Percentiles rank a stretch among this genome's conserved stretches.
phyloP scores from a whole-genome alignment of 2,797 vertebrate genomes.

The Melanotaenia pygmaea region DNA sequence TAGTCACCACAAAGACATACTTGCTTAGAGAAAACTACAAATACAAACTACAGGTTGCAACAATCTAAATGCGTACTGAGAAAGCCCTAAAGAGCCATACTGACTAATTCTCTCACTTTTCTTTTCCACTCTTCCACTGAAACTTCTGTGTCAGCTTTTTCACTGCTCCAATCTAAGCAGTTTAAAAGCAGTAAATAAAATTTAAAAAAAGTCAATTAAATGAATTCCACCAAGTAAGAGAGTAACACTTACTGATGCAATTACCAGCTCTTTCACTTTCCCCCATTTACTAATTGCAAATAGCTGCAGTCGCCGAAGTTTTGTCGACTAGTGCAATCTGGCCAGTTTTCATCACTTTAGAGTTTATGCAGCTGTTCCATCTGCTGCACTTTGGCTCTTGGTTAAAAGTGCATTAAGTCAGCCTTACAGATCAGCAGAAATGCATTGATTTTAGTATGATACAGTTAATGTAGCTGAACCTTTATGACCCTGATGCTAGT shows the following conservation, averaged over 20 bases:
- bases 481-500: no score
- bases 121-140: no score
- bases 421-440: no score
- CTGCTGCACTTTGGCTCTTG: no score
- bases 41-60: no score
- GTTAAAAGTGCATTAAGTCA: no score
- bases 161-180: not conserved
- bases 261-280: not conserved
- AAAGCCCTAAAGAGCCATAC: no score
- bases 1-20: no score
- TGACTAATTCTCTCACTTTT: not conserved
- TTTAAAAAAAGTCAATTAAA: not conserved
- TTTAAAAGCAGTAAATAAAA: conserved; percentile 16
- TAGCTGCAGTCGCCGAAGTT: conserved; percentile 28
- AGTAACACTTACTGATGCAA: not conserved
- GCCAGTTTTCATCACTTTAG: not conserved
- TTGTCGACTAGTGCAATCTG: not conserved
- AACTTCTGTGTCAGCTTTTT: not conserved
- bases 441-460: no score
- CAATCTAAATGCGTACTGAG: no score
- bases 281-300: conserved; percentile 33
- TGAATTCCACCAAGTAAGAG: not conserved
- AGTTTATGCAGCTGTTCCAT: not conserved
- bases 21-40: no score
- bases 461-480: no score